phyloP scores from a whole-genome alignment of 2,888 invertebrate species.

The Megalurothrips usitatus region DNA sequence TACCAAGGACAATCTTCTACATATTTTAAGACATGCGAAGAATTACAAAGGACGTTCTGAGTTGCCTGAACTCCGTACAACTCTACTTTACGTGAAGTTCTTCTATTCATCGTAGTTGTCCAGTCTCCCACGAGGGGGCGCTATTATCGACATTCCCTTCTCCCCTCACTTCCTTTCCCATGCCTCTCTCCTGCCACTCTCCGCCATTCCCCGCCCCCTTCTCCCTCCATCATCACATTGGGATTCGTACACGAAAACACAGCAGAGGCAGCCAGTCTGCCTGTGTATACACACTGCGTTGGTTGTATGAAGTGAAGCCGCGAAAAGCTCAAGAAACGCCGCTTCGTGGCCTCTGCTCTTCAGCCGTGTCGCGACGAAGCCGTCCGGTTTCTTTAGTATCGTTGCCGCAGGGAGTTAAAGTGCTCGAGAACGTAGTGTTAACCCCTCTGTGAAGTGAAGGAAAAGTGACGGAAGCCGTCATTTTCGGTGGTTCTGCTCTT shows the following conservation, averaged over 20 bases:
- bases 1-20: too few relatives aligned
- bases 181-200: neutral
- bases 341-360: neutral
- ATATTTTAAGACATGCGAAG: too few relatives aligned
- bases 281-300: neutral
- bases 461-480: neutral
- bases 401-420: neutral
- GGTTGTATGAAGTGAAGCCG: conserved; percentile 16
- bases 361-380: neutral
- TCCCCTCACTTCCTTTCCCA: neutral
- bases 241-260: neutral
- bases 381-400: neutral
- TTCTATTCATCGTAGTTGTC: too few relatives aligned
- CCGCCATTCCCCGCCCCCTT: neutral
- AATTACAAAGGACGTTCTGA: too few relatives aligned
- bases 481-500: neutral
- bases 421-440: neutral
- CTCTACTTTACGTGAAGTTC: too few relatives aligned
- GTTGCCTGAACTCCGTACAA: too few relatives aligned
- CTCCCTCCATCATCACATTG: neutral
- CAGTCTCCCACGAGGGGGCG: neutral
- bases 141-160: neutral
- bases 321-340: neutral
- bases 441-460: neutral
- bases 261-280: neutral